Conservation (phyloP, 2,888 invertebrate genomes). For the Drosophila neoperkinsi region DNA sequence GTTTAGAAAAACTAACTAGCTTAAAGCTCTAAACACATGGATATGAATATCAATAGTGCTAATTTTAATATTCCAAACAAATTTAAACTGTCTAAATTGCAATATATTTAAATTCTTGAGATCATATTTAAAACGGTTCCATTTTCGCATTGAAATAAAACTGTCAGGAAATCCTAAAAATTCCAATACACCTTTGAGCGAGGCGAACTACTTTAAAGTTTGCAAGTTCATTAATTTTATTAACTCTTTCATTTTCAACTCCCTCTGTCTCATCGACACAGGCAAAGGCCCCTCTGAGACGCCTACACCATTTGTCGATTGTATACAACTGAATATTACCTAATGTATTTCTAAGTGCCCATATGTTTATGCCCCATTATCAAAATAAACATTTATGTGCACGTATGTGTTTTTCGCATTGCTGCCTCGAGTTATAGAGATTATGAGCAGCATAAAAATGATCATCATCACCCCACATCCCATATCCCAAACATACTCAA, state of each 20-base stretch:
- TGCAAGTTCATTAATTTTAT: constrained; percentile 22
- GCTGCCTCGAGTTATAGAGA: constrained; percentile 20
- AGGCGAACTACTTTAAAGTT: constrained; percentile 2
- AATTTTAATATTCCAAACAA: background rate
- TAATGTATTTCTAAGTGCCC: constrained; percentile 46
- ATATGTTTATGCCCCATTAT: constrained; percentile 37
- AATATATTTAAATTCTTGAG: background rate
- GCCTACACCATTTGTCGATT: constrained; percentile 46
- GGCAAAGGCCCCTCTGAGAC: constrained; percentile 25
- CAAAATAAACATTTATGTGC: constrained; percentile 28
- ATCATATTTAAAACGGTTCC: no score
- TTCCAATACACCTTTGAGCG: background rate
- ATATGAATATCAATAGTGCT: background rate
- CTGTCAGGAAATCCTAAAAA: background rate
- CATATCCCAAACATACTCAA: constrained; percentile 28
- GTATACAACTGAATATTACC: constrained; percentile 45
- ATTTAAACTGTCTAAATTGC: background rate
- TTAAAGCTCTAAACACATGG: background rate
- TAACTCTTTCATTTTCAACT: constrained; percentile 43
- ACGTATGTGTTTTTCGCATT: constrained; percentile 9
- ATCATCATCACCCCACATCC: constrained; percentile 43
- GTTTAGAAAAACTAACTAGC: background rate
- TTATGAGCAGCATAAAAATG: constrained; percentile 43
- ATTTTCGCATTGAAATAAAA: background rate
- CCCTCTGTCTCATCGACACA: constrained; percentile 13